These are phyloP conservation scores for Caradrina clavipalpis DNA, from an alignment of 2,888 invertebrate genomes.

Conservation along the genomic window DNA sequence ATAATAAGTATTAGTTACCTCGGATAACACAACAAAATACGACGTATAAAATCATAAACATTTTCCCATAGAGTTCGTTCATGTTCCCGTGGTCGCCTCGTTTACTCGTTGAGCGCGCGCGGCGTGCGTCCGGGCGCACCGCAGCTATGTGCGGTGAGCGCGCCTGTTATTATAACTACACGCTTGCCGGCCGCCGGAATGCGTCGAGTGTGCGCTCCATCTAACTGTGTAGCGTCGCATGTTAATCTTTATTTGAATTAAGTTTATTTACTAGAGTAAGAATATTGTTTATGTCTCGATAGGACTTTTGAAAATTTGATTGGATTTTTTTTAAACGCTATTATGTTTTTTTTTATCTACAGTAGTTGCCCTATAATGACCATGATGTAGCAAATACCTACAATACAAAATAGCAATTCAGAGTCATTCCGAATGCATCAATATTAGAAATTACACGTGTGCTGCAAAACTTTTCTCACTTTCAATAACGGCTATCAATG, in stretches of 20 bases:
- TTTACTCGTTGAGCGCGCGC: conserved; percentile 9
- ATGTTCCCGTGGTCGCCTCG: conserved; percentile 5
- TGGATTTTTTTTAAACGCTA: no score
- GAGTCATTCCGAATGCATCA: background rate
- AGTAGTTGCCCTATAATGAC: no score
- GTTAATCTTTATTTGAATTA: background rate
- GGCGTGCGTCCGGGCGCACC: conserved; percentile 1
- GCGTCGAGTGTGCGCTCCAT: conserved; percentile 5
- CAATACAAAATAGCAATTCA: background rate
- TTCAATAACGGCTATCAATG: no score
- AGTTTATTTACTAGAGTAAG: background rate
- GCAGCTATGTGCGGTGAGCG: background rate
- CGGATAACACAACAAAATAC: background rate
- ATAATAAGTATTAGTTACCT: no score
- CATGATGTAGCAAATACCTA: no score
- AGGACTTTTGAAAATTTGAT: no score
- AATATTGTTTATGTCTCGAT: no score
- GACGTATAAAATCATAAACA: conserved; percentile 20
- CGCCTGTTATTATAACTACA: conserved; percentile 22
- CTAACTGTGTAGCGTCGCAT: background rate
- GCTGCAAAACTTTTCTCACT: background rate
- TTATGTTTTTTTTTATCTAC: no score
- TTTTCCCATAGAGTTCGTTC: conserved; percentile 26
- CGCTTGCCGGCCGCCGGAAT: conserved; percentile 2
- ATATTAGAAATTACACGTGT: background rate